Evolutionary conservation across 2,797 vertebrate species (phyloP), one percentile per base, ranked within the genome.

Genomic region (Miopithecus talapoin): DNA sequence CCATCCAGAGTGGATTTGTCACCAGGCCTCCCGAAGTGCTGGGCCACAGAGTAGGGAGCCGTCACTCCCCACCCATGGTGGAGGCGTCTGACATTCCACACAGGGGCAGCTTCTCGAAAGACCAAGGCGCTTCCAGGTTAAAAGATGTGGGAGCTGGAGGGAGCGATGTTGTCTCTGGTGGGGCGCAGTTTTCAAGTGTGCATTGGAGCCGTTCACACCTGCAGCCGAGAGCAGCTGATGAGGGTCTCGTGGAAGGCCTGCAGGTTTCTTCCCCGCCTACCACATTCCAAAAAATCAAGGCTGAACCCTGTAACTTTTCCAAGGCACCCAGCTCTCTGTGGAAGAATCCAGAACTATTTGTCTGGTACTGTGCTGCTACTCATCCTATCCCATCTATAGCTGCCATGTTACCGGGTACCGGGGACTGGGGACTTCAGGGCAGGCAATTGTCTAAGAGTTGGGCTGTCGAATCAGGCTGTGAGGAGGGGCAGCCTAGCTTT

Each of bases 151-250:
- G 53, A 70, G n/a, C n/a, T 26, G 21, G 2, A 4, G 28, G 36
- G 28, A 12, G 26, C 13, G 8, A 21, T 61, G 33, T 36, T 39
- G 61, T 55, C 41, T 88, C 19, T 75, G 28, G 46, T 12, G 43
- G 68, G 19, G 12, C 16, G 64, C 21, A 30, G 68, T 43, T 36
- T 33, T 76, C 8, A 0, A 3, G 24, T 2, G 19, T 11, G 0
- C 0, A 1, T 17, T 30, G 78, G 26, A 53, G 48, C 36, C 28
- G 4, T 10, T 76, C 14, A 70, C 13, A 61, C 41, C 22, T 5
- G 17, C 16, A 26, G 48, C 2, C 1, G 0, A n/a, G 24, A 85
- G 50, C 24, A 22, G 53, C 13, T 24, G 36, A 14, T 0, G 3
- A 13, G 64, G 64, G 28, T 14, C 68, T 3, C 9, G 1, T 39